Conservation (phyloP, 1,140 invertebrate genomes). For the Augochlora pura region DNA sequence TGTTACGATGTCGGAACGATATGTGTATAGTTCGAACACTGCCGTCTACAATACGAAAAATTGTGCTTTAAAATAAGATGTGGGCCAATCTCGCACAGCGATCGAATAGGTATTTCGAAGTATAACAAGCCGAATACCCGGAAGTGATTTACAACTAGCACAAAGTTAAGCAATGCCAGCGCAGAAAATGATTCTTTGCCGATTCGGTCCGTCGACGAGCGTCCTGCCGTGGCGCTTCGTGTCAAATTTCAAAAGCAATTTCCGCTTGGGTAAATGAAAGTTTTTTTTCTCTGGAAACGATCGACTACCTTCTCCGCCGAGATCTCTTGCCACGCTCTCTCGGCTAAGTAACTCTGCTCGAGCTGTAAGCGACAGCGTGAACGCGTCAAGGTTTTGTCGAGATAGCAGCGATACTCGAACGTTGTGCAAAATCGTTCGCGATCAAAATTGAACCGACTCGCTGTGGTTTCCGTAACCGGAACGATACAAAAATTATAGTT, state of each 20-base stretch:
- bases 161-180: constrained; percentile 5
- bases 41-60: no score
- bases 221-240: neutral
- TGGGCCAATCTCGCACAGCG: no score
- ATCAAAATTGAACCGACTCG: neutral
- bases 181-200: neutral
- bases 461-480: constrained; percentile 10
- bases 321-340: constrained; percentile 24
- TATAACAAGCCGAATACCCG: neutral
- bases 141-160: neutral
- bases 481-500: neutral
- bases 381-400: constrained; percentile 43
- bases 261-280: constrained; percentile 19
- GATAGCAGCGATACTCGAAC: neutral
- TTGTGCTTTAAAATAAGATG: no score
- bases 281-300: constrained; percentile 1
- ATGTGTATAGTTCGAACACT: no score
- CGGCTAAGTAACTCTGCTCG: neutral
- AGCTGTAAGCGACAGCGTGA: constrained; percentile 2
- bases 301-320: constrained; percentile 1
- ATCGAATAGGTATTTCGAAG: neutral
- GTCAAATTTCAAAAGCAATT: constrained; percentile 34
- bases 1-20: no score
- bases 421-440: neutral
- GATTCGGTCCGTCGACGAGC: constrained; percentile 7